Base-by-base conservation (phyloP, 2,888 invertebrate species). In the Athalia cordata region DNA sequence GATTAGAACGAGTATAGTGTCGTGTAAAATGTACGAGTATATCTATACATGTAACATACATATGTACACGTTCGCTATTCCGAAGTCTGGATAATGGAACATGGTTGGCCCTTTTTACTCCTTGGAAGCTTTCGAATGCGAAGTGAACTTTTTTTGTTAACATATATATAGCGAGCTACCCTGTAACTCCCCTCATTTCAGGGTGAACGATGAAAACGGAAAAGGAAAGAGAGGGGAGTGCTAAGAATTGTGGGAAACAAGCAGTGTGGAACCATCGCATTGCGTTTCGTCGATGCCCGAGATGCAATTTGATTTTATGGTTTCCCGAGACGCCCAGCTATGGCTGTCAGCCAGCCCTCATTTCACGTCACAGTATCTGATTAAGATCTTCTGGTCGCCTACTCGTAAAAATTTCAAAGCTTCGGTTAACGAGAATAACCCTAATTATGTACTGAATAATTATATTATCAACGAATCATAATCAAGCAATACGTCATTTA, bases 221-320 rank as follows among this genome's bases (percentile, higher is more conserved):
- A 29, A 29, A 29, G 29, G 29, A 29, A 29, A 29, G 2, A 29
- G 49, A 59, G 68, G 78, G 78, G 55, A 67, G 79, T 70, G 70
- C 77, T 85, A 85, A 85, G 86, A 85, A 86, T 88, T 87, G 86
- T 85, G 86, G 85, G 86, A 87, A 88, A 86, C 86, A 86, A 88
- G 86, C 86, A 85, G 82, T 82, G 82, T 84, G 82, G 80, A 82
- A 83, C 82, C 83, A 81, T 81, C 77, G 74, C 78, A 68, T 64
- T 80, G 75, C 76, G 64, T 78, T 74, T 74, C 78, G 70, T 65
- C 78, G 80, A 75, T 49, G 62, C 75, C 75, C 75, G 72, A 49
- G 81, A 78, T 83, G 88, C 88, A 88, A 88, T 88, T 88, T 88
- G 87, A 88, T 88, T 88, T 88, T 62, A 75, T 50, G 75, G 50